Evolutionary conservation across 2,888 invertebrate species (phyloP), one percentile per base, ranked within the genome.

Genomic region (Listrodromus nycthemerus): DNA sequence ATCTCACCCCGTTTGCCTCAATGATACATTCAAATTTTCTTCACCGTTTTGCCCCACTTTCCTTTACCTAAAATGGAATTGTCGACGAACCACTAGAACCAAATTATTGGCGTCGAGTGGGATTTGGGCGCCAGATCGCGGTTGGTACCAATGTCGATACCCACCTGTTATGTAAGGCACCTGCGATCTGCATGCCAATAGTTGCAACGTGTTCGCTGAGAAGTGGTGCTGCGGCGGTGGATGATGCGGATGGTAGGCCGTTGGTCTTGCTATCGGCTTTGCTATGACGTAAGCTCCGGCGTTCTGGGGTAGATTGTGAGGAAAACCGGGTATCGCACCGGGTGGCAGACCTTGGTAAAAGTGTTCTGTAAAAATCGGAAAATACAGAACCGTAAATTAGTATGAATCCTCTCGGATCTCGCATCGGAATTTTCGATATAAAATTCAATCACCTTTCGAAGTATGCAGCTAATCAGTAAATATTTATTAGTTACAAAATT

Each of bases 181-280:
- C 50, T 50, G 50, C 7, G 58, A 61, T 91, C 98, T 96, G 93
- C 97, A 98, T 52, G 97, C 96, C 91, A 98, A 94, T 85, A 97
- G 95, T 93, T 97, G 97, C 91, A 98, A 84, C 50, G 92, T 91
- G 77, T 92, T 93, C 19, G 93, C 90, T 8, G 92, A 91, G 80
- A 93, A 89, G 84, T 93, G 92, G 85, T 92, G 93, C 84, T 93
- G 93, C 30, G 91, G 90, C 16, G 92, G 92, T 88, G 97, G 96
- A 91, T 96, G 97, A 73, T 96, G 95, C 92, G 94, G 95, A 93
- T 93, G 94, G 95, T 92, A 94, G 93, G 92, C 94, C 85, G 95
- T 96, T 86, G 97, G 95, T 94, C 97, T 96, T 78, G 98, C 97
- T 90, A 98, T 97, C 16, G 97, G 97, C 94, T 97, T 97, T 71